Conservation (phyloP, 2,113 vertebrate genomes). For the Atractosteus spatula region DNA sequence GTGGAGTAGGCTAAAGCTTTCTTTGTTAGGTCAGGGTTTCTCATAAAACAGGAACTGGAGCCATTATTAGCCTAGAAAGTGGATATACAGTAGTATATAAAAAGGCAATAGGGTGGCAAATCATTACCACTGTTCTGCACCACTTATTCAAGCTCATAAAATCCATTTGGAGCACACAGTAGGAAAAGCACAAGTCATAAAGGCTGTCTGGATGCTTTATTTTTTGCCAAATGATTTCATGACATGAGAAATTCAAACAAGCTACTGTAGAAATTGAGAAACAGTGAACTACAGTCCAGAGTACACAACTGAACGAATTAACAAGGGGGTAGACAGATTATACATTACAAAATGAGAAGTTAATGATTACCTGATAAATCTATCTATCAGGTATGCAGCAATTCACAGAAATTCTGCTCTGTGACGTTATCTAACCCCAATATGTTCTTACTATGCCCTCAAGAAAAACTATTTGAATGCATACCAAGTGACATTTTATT, state of each 20-base stretch:
- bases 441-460: conserved; percentile 19
- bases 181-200: background rate
- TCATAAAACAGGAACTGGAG: too few relatives aligned
- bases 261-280: conserved; percentile 10
- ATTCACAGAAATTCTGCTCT: background rate
- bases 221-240: background rate
- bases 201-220: background rate
- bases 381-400: background rate
- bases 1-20: too few relatives aligned
- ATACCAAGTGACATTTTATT: conserved; percentile 19
- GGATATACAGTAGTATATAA: background rate
- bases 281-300: conserved; percentile 7
- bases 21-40: too few relatives aligned
- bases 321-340: background rate
- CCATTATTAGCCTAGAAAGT: too few relatives aligned
- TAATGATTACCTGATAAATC: conserved; percentile 18
- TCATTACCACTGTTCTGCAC: background rate
- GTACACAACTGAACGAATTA: conserved; percentile 6
- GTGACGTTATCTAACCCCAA: conserved; percentile 11
- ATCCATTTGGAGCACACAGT: background rate
- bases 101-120: background rate
- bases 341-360: conserved; percentile 4
- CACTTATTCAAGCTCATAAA: conserved; percentile 5
- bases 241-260: background rate
- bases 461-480: conserved; percentile 7